Conservation (phyloP, 2,797 vertebrate genomes). For the Tenualosa thibaudeaui region DNA sequence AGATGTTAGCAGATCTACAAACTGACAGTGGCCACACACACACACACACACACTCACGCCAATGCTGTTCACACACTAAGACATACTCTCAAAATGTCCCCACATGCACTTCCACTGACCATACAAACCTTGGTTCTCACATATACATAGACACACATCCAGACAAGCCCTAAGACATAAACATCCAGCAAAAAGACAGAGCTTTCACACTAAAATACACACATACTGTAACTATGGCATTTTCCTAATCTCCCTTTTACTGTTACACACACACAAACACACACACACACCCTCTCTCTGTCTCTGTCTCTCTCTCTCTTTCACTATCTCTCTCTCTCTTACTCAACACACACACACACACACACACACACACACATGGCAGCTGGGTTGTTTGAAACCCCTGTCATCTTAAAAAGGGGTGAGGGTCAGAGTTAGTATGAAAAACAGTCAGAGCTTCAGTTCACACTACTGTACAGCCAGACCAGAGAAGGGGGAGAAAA, state of each 20-base stretch:
- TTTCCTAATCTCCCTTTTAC: constrained; percentile 38
- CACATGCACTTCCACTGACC: constrained; percentile 13
- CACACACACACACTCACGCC: constrained; percentile 11
- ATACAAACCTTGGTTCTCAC: background rate
- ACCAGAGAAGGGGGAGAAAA: constrained; percentile 50
- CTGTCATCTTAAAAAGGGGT: constrained; percentile 76
- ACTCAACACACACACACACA: background rate
- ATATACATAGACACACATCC: background rate
- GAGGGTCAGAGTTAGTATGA: constrained; percentile 80
- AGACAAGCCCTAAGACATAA: no score
- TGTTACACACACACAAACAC: constrained; percentile 31
- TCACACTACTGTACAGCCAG: constrained; percentile 69
- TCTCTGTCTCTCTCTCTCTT: no score
- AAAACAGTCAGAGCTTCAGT: constrained; percentile 75
- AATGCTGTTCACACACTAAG: constrained; percentile 12
- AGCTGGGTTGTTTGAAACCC: constrained; percentile 81
- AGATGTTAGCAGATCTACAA: no score
- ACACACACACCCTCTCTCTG: background rate
- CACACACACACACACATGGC: constrained; percentile 41
- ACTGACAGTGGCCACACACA: background rate
- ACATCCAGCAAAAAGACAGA: background rate
- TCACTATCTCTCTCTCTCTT: background rate
- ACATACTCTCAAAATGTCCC: background rate
- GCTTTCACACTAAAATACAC: constrained; percentile 47
- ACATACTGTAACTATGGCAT: constrained; percentile 40